Evolutionary conservation across 2,888 invertebrate genomes (phyloP), one percentile per base, ranked within the genome.

Genomic region (Caenorhabditis angaria): DNA sequence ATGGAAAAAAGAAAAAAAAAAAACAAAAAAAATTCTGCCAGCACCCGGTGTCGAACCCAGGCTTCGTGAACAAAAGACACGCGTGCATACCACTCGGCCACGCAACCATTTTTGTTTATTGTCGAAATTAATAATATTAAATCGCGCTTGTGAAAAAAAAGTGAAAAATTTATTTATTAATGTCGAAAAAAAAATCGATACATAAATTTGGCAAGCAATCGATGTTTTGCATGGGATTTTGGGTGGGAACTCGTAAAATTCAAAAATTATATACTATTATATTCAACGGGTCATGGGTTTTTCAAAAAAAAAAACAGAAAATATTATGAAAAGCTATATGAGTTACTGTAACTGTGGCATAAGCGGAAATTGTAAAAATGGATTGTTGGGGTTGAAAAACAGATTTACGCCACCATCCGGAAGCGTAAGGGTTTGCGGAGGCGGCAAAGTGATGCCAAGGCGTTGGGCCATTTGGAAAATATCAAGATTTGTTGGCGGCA

Each of bases 391-490:
- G 55, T 32, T 22, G 54, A 35, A 28, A 41, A 27, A 35, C n/a
- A n/a, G 41, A 55, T 25, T 48, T 25, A 14, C n/a, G 5, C 41
- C 25, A 22, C 41, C n/a, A 27, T 14, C 28, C 18, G 59, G 48
- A 28, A 5, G 24, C 10, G 25, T n/a, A 27, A 18, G 6, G 24
- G 22, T 3, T 48, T 18, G 57, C 25, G 50, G 54, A 25, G 41
- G 57, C 5, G 73, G 65, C 25, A 73, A 29, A 24, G 61, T 58
- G 20, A 73, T 10, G 6, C 73, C 68, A 25, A 73, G 61, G 1
- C 61, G 61, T 55, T 69, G 65, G 0, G 73, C 73, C 59, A 73
- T 58, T 24, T 61, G 58, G 41, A 73, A 25, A 1, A 73, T 29
- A 18, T 73, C 68, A 20, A 73, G 32, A 6, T 56, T 10, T 29